These are phyloP conservation scores for Acanthurus tractus DNA, from an alignment of 2,797 vertebrate species.

Conservation along the genomic window DNA sequence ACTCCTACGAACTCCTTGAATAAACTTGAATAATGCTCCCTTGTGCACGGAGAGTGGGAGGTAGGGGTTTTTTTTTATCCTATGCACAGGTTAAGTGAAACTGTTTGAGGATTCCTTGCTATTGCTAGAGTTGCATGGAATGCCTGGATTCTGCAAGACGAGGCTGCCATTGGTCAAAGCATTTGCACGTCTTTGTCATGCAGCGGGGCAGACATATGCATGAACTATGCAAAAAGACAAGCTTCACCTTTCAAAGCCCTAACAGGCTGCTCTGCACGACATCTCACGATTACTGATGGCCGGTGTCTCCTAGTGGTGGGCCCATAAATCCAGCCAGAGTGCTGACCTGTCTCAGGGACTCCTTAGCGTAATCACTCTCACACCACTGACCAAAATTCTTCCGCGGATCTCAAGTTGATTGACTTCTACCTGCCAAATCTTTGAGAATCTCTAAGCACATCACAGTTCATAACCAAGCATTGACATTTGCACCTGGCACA, in stretches of 20 bases:
- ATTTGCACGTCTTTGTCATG: slow-evolving; percentile 24
- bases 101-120: slow-evolving; percentile 10
- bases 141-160: background rate
- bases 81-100: slow-evolving; percentile 15
- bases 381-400: slow-evolving; percentile 45
- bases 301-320: slow-evolving; percentile 24
- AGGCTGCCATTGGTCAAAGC: slow-evolving; percentile 3
- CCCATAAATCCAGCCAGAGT: slow-evolving; percentile 44
- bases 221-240: slow-evolving; percentile 21
- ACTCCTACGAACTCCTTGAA: slow-evolving; percentile 26
- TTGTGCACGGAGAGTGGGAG: slow-evolving; percentile 11
- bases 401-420: slow-evolving; percentile 41
- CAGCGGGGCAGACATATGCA: slow-evolving; percentile 8
- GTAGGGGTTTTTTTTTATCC: background rate
- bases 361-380: slow-evolving; percentile 46
- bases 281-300: slow-evolving; percentile 49
- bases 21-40: slow-evolving; percentile 7
- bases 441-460: slow-evolving; percentile 14
- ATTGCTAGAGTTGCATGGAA: background rate
- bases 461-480: slow-evolving; percentile 27
- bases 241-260: slow-evolving; percentile 37
- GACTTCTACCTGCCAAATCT: slow-evolving; percentile 26
- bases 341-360: slow-evolving; percentile 39
- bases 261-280: slow-evolving; percentile 32
- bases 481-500: slow-evolving; percentile 53